Conservation (phyloP, 2,888 invertebrate genomes). For the Hypena proboscidalis region DNA sequence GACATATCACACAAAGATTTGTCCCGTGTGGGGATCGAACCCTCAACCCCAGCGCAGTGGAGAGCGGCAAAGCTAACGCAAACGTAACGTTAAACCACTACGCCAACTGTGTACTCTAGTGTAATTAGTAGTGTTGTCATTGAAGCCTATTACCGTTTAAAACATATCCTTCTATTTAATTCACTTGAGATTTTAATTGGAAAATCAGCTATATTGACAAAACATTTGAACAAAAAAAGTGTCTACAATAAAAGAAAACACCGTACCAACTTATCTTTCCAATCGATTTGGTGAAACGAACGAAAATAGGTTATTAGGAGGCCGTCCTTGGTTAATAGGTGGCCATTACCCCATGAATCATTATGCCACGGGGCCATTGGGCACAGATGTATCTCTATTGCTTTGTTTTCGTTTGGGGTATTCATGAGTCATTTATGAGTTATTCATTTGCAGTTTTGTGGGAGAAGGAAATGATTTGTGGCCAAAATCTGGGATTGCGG, state of each 20-base stretch:
- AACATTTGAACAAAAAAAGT: too few species aligned
- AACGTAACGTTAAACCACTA: too few species aligned
- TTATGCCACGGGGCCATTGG: conserved; percentile 4
- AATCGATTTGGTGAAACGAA: conserved; percentile 8
- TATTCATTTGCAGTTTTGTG: conserved; percentile 1
- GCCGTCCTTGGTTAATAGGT: conserved; percentile 20
- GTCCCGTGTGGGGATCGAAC: too few species aligned
- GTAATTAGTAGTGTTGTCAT: too few species aligned
- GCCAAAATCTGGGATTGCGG: too few species aligned
- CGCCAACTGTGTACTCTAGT: too few species aligned
- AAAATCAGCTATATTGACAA: too few species aligned
- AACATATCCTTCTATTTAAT: background rate
- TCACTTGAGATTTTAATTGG: too few species aligned
- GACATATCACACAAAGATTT: too few species aligned
- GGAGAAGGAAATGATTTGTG: background rate
- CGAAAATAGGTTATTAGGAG: conserved; percentile 19
- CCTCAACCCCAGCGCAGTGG: too few species aligned
- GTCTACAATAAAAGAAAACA: conserved; percentile 2
- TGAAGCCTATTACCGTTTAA: too few species aligned
- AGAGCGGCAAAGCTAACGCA: too few species aligned
- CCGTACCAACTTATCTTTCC: conserved; percentile 5
- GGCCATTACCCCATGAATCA: conserved; percentile 24
- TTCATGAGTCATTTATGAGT: conserved; percentile 12
- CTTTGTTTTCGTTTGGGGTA: conserved; percentile 8
- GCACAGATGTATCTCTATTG: conserved; percentile 10